These are phyloP conservation scores for Leptogaster cylindrica DNA, from an alignment of 2,888 invertebrate species.

Conservation along the genomic window DNA sequence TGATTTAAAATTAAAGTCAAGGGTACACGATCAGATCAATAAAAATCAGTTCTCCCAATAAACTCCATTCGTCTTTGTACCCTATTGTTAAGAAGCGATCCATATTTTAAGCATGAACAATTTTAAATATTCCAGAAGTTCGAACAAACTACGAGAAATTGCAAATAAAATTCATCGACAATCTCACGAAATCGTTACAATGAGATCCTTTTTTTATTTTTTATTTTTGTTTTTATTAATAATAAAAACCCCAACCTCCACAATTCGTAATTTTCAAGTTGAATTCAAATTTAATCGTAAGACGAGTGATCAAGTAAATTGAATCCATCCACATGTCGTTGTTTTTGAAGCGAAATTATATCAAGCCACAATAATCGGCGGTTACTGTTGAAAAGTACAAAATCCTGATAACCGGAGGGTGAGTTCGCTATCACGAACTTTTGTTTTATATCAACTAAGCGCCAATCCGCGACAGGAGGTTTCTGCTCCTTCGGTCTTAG, in stretches of 20 bases:
- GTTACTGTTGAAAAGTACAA: constrained; percentile 41
- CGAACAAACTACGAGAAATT: background rate
- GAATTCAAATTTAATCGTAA: constrained; percentile 32
- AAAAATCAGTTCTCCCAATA: too few relatives aligned
- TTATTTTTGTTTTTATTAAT: constrained; percentile 31
- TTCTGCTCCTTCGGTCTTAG: background rate
- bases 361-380: constrained; percentile 28
- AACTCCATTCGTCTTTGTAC: too few relatives aligned
- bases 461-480: constrained; percentile 12
- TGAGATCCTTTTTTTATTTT: too few relatives aligned
- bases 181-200: constrained; percentile 25
- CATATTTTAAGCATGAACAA: too few relatives aligned
- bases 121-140: too few relatives aligned
- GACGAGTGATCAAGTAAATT: constrained; percentile 26
- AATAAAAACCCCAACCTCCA: background rate
- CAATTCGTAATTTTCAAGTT: constrained; percentile 17
- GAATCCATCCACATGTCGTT: constrained; percentile 32
- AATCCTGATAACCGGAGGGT: constrained; percentile 46
- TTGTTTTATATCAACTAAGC: background rate
- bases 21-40: too few relatives aligned
- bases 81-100: too few relatives aligned
- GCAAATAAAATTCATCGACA: constrained; percentile 8
- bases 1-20: too few relatives aligned
- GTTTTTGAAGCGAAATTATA: constrained; percentile 36
- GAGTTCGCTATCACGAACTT: constrained; percentile 41